A percentile compares a stretch with the other conserved stretches of the same genome.
Evolutionary conservation across 2,797 vertebrate species (phyloP).

Genomic region (Paguma larvata): DNA sequence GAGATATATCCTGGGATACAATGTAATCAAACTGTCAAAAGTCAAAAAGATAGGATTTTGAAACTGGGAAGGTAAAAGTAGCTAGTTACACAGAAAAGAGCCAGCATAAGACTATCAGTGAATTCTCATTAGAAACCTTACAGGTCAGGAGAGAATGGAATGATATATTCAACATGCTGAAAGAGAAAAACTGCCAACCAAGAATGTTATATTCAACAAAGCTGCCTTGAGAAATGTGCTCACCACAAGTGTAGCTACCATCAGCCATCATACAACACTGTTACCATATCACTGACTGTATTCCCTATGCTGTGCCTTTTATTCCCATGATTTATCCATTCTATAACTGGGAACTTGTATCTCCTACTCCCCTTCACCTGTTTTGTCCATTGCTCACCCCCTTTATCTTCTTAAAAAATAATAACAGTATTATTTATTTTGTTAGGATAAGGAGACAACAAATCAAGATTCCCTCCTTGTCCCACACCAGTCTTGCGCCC

Average conservation of each 20-base stretch:
- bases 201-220: background rate
- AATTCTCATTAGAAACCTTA: background rate
- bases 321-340: background rate
- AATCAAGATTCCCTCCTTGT: background rate
- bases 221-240: background rate
- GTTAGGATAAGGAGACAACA: background rate
- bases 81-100: background rate
- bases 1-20: background rate
- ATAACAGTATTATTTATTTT: background rate
- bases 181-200: background rate
- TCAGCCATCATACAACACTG: background rate
- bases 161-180: background rate
- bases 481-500: background rate
- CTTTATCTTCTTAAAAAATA: background rate
- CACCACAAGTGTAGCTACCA: background rate
- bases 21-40: background rate
- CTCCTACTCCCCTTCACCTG: background rate
- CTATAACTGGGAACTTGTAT: background rate
- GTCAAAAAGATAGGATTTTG: background rate
- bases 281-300: background rate
- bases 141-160: background rate
- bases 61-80: background rate
- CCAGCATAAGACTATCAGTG: background rate
- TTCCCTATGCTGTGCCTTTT: background rate
- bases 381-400: background rate